A percentile compares a stretch with the other conserved stretches of the same genome.
These are phyloP conservation scores for Blera fallax DNA, from an alignment of 2,888 invertebrate genomes.

Conservation along the genomic window DNA sequence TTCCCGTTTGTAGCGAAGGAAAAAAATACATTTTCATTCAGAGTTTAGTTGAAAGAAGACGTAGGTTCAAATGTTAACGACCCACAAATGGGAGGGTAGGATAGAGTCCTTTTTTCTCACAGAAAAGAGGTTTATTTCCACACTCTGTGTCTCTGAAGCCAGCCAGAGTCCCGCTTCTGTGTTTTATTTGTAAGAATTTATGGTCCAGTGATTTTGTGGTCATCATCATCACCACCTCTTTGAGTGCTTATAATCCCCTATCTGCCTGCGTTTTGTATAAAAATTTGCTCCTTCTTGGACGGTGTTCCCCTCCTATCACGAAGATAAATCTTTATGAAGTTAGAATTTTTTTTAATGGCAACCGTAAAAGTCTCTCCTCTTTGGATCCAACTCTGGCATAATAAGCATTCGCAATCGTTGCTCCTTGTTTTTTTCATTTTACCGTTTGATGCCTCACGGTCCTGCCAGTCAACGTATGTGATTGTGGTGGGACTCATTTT, in stretches of 20 bases:
- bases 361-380: conserved; percentile 40
- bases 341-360: conserved; percentile 33
- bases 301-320: background rate
- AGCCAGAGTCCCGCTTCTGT: background rate
- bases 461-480: conserved; percentile 5
- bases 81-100: conserved; percentile 24
- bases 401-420: conserved; percentile 21
- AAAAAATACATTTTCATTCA: background rate
- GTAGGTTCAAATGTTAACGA: conserved; percentile 68
- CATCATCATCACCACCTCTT: conserved; percentile 25
- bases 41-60: background rate
- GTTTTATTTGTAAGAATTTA: conserved; percentile 41
- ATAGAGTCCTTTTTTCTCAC: background rate
- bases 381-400: conserved; percentile 24
- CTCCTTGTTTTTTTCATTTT: background rate
- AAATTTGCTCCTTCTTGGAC: background rate
- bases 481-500: background rate
- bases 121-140: conserved; percentile 7
- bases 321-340: conserved; percentile 28
- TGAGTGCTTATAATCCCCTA: conserved; percentile 35
- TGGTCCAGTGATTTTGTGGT: conserved; percentile 58
- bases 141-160: background rate
- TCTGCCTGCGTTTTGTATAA: background rate
- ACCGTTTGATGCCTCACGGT: background rate
- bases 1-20: conserved; percentile 14